Evolutionary conservation across 2,113 vertebrate genomes (phyloP).

Genomic region (Pomatorhinus ruficollis): DNA sequence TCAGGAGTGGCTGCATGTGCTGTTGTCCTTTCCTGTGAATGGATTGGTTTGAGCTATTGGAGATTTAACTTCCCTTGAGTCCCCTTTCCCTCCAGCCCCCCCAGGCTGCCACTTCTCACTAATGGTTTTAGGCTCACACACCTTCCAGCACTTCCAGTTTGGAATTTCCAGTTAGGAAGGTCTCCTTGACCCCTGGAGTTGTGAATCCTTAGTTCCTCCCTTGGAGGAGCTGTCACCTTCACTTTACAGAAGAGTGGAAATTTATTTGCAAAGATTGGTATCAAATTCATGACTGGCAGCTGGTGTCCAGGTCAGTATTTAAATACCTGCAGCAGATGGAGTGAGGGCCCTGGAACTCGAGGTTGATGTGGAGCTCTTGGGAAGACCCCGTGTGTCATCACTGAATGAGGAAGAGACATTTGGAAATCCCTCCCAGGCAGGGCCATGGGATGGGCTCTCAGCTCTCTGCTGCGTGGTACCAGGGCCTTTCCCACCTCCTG

Average conservation of each 20-base stretch:
- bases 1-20: accelerated
- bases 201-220: not conserved
- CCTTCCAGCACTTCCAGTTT: too few relatives aligned
- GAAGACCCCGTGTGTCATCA: accelerated
- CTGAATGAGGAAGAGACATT: accelerated
- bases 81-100: not conserved
- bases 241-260: not conserved
- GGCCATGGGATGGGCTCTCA: not conserved
- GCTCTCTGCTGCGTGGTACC: accelerated
- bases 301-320: not conserved
- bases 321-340: not conserved
- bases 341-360: not conserved
- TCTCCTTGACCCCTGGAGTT: too few relatives aligned
- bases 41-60: not conserved
- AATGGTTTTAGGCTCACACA: not conserved
- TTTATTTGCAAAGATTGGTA: not conserved
- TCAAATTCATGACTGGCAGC: not conserved
- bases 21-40: accelerated
- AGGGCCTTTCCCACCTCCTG: not conserved
- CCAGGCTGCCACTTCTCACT: not conserved
- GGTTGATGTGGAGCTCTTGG: accelerated
- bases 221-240: not conserved
- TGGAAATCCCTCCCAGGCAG: not conserved
- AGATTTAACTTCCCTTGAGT: not conserved
- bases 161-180: too few relatives aligned